These are phyloP conservation scores for Ceriagrion tenellum DNA, from an alignment of 2,888 invertebrate species.

Conservation along the genomic window DNA sequence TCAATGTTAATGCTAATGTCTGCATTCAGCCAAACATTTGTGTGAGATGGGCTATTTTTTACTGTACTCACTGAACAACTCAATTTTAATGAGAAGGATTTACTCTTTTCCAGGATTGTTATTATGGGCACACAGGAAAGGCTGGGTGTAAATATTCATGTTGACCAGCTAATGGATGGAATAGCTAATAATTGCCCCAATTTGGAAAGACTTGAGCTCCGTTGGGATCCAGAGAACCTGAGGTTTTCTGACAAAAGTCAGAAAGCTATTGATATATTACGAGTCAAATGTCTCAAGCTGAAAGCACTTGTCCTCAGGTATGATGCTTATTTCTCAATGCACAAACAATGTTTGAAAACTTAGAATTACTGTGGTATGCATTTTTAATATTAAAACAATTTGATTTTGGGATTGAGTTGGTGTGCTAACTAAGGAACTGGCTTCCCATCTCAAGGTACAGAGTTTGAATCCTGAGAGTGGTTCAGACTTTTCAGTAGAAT, in stretches of 20 bases:
- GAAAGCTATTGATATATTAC: conserved; percentile 98
- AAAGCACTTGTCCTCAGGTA: conserved; percentile 95
- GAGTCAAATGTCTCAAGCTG: conserved; percentile 96
- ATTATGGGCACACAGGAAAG: conserved; percentile 99
- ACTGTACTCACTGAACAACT: not conserved
- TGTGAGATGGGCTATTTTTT: not conserved
- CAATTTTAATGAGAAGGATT: not conserved
- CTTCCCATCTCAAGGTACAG: too few relatives aligned
- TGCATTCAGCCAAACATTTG: not conserved
- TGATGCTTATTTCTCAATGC: not conserved
- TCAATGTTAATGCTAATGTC: not conserved
- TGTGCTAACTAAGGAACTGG: too few relatives aligned
- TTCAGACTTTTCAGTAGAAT: too few relatives aligned
- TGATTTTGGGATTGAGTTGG: too few relatives aligned
- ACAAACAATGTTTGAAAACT: too few relatives aligned
- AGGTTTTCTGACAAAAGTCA: conserved; percentile 99
- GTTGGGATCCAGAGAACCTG: conserved; percentile 99
- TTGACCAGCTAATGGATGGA: conserved; percentile 98
- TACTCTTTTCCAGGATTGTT: conserved; percentile 85
- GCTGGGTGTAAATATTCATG: conserved; percentile 96
- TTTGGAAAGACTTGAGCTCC: conserved; percentile 94
- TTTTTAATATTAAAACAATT: too few relatives aligned
- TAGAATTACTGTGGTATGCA: too few relatives aligned
- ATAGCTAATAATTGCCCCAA: conserved; percentile 95
- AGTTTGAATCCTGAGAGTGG: too few relatives aligned